Evolutionary conservation across 2,888 invertebrate genomes (phyloP).

Genomic region (Neoitamus cyanurus): DNA sequence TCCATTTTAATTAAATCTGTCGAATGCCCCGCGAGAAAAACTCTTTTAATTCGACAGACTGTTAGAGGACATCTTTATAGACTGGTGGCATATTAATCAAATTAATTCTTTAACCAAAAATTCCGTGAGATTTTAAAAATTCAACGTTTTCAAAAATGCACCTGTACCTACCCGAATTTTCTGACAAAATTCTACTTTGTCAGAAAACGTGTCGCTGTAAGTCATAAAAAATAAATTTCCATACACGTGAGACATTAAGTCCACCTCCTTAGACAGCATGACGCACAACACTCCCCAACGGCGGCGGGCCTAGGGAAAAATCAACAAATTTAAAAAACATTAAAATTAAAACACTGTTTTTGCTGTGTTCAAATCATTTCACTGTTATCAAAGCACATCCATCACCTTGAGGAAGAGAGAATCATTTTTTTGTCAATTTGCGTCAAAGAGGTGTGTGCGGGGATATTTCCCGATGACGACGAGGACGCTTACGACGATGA

Average conservation of each 20-base stretch:
- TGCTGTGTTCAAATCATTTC: constrained; percentile 11
- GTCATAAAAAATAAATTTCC: no score
- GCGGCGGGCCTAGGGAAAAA: no score
- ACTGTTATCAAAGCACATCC: neutral
- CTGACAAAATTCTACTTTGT: no score
- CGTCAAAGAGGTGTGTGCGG: neutral
- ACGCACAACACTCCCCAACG: no score
- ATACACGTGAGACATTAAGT: no score
- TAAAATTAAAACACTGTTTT: constrained; percentile 2
- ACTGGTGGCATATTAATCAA: neutral
- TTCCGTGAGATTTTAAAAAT: no score
- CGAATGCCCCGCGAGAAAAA: neutral
- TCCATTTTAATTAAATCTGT: neutral
- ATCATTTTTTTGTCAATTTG: neutral
- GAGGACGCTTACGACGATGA: neutral
- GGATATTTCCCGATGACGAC: neutral
- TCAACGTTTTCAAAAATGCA: no score
- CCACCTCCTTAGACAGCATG: no score
- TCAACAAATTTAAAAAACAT: neutral
- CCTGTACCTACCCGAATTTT: no score
- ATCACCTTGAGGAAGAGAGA: neutral
- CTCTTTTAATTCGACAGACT: neutral
- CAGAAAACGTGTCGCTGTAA: no score
- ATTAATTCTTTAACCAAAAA: neutral
- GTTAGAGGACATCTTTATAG: neutral